phyloP scores from a whole-genome alignment of 2,888 invertebrate species.

The Mythimna loreyi region DNA sequence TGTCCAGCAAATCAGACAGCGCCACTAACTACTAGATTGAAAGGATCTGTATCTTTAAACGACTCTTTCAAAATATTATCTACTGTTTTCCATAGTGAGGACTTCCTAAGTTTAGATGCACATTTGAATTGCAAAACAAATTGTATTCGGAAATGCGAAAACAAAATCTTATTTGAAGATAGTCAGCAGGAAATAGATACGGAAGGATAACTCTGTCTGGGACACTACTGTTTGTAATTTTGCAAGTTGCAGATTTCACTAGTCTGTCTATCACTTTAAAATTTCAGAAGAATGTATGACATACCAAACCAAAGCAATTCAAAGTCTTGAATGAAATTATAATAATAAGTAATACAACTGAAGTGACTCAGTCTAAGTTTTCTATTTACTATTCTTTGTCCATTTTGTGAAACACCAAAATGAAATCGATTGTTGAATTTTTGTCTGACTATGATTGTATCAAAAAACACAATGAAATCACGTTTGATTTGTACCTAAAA shows the following conservation, averaged over 20 bases:
- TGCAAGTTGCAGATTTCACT: conserved; percentile 30
- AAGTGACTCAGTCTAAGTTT: neutral
- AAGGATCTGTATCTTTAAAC: no score
- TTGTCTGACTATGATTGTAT: conserved; percentile 7
- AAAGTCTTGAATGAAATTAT: conserved; percentile 1
- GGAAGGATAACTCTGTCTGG: conserved; percentile 24
- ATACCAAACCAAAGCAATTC: neutral
- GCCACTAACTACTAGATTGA: no score
- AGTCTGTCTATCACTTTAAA: neutral
- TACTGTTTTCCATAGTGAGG: conserved; percentile 24
- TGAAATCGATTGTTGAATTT: conserved; percentile 18
- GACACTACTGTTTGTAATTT: conserved; percentile 23
- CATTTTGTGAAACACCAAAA: conserved; percentile 22
- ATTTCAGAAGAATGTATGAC: conserved; percentile 12
- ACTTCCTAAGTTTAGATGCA: conserved; percentile 10
- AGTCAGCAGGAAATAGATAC: conserved; percentile 26
- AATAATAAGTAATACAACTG: neutral
- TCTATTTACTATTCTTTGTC: conserved; percentile 15
- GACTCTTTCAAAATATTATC: neutral
- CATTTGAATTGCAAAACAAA: conserved; percentile 54
- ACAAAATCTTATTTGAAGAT: conserved; percentile 41
- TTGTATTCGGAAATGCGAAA: conserved; percentile 41
- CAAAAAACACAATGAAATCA: neutral
- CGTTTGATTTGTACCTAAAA: neutral
- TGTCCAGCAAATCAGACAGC: no score